A percentile compares a stretch with the other conserved stretches of the same genome.
These are phyloP conservation scores for Diploptera punctata DNA, from an alignment of 2,888 invertebrate genomes.

Conservation along the genomic window DNA sequence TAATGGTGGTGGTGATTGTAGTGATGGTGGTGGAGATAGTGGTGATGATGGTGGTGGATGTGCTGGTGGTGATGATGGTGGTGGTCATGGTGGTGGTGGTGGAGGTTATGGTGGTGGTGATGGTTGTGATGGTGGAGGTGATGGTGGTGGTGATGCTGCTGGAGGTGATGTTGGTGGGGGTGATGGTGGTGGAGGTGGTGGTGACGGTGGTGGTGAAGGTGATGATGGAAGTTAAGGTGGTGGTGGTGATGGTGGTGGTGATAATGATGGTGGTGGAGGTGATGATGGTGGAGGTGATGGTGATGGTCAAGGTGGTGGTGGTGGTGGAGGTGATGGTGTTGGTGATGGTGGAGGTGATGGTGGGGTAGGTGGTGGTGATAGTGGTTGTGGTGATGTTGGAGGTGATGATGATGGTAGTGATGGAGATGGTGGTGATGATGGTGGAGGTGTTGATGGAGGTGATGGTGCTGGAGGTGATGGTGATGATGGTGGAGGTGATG, in stretches of 20 bases:
- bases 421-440: neutral
- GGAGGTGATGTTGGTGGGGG: no score
- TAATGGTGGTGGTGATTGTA: no score
- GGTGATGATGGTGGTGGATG: no score
- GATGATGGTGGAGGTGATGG: no score
- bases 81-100: neutral
- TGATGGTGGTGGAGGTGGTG: neutral
- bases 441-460: neutral
- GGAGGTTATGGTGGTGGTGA: neutral
- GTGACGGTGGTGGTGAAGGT: neutral
- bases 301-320: neutral
- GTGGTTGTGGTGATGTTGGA: no score
- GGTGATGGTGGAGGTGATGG: no score
- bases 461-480: neutral
- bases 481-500: no score
- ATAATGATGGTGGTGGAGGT: no score
- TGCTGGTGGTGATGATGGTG: neutral
- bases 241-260: neutral
- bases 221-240: neutral
- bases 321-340: no score
- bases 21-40: no score
- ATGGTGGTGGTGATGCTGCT: neutral
- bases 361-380: no score
- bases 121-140: neutral
- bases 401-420: neutral